Evolutionary conservation across 2,888 invertebrate genomes (phyloP).

Genomic region (Chamaedrilus cognettii): DNA sequence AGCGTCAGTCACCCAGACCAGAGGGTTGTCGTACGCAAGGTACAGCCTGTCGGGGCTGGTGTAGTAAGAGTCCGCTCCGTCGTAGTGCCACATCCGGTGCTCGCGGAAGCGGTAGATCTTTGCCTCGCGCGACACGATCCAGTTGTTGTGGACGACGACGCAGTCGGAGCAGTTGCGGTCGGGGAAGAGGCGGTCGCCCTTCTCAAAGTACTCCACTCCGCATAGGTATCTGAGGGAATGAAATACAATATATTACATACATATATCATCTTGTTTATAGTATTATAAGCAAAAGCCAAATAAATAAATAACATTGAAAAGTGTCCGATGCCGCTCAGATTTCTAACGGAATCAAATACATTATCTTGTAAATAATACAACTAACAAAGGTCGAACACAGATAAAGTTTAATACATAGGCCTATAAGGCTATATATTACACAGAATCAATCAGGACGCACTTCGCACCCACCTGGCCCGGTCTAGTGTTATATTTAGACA

Average conservation of each 20-base stretch:
- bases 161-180: constrained; percentile 17
- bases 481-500: not conserved
- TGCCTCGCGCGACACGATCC: constrained; percentile 30
- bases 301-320: too few relatives aligned
- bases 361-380: too few relatives aligned
- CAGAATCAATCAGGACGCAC: too few relatives aligned
- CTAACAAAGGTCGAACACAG: too few relatives aligned
- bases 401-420: too few relatives aligned
- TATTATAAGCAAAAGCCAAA: not conserved
- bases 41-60: constrained; percentile 21
- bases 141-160: constrained; percentile 34
- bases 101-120: constrained; percentile 34
- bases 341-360: too few relatives aligned
- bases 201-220: constrained; percentile 31
- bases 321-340: too few relatives aligned
- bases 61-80: constrained; percentile 29
- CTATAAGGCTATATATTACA: too few relatives aligned
- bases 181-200: constrained; percentile 13
- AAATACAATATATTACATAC: not conserved
- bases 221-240: constrained; percentile 23
- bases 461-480: too few relatives aligned
- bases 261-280: not conserved
- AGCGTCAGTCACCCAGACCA: constrained; percentile 7
- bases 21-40: constrained; percentile 25
- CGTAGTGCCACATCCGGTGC: constrained; percentile 26